A percentile compares a stretch with the other conserved stretches of the same genome.
Evolutionary conservation across 2,888 invertebrate genomes (phyloP).

Genomic region (Stenchaetothrips biformis): DNA sequence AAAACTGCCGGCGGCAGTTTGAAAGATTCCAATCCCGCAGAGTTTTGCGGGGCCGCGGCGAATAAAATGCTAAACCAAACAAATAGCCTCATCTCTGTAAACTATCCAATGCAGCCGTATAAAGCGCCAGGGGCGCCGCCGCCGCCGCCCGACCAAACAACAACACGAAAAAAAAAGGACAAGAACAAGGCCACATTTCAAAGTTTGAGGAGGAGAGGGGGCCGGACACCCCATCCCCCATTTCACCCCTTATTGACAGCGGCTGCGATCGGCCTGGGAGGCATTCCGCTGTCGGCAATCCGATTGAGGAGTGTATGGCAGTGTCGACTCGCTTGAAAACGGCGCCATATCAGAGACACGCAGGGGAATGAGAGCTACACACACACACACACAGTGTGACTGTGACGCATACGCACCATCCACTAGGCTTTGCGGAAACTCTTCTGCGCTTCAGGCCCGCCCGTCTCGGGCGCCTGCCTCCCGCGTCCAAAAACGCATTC

Average conservation of each 20-base stretch:
- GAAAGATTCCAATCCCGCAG: constrained; percentile 10
- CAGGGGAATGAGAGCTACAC: not conserved
- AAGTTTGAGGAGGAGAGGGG: not conserved
- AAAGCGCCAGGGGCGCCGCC: not conserved
- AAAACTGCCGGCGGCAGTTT: not conserved
- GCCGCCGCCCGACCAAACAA: too few species aligned
- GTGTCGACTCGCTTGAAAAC: constrained; percentile 17
- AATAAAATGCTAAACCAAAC: constrained; percentile 25
- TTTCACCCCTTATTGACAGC: constrained; percentile 24
- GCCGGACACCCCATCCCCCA: not conserved
- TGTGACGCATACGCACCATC: too few species aligned
- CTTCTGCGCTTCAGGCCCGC: too few species aligned
- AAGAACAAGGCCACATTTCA: not conserved
- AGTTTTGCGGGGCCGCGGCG: not conserved
- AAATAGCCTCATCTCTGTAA: constrained; percentile 25
- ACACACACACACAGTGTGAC: not conserved
- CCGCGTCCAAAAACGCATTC: too few species aligned
- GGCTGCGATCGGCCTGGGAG: not conserved
- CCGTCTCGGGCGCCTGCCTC: too few species aligned
- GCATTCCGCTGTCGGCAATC: too few species aligned
- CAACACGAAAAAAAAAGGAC: not conserved
- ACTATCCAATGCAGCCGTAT: constrained; percentile 7
- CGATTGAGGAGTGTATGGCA: not conserved
- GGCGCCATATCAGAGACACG: not conserved
- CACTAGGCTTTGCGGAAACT: too few species aligned